Percentiles rank a stretch among this genome's conserved stretches.
These are phyloP conservation scores for Myiozetetes cayanensis DNA, from an alignment of 2,113 vertebrate species.

Conservation along the genomic window DNA sequence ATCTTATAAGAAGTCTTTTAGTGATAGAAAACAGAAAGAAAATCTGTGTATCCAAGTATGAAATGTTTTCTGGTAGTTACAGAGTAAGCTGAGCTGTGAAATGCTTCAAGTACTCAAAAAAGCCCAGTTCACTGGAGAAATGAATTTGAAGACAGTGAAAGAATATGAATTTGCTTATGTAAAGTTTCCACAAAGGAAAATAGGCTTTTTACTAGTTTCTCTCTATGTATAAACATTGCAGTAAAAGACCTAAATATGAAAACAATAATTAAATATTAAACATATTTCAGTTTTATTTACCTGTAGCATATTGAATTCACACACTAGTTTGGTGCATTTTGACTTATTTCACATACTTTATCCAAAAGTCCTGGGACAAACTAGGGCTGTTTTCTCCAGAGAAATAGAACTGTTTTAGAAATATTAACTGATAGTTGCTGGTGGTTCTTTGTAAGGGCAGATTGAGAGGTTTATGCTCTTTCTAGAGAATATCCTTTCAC, in stretches of 20 bases:
- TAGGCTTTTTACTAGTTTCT: background rate
- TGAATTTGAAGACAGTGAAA: background rate
- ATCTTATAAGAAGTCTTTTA: background rate
- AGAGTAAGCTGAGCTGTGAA: background rate
- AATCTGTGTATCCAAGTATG: background rate
- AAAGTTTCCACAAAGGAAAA: background rate
- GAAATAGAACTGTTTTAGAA: background rate
- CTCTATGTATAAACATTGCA: background rate
- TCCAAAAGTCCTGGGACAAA: background rate
- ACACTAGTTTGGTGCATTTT: background rate
- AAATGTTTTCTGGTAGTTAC: background rate
- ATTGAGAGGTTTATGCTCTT: background rate
- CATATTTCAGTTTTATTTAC: background rate
- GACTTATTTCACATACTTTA: background rate
- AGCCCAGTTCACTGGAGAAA: background rate
- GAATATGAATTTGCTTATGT: conserved; percentile 15
- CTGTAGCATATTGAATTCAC: background rate
- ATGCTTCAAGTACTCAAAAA: background rate
- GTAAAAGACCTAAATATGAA: background rate
- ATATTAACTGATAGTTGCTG: background rate
- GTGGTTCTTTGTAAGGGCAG: background rate
- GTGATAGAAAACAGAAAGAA: background rate
- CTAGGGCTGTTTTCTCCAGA: background rate
- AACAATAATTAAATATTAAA: background rate
- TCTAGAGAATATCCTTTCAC: background rate